A percentile compares a stretch with the other conserved stretches of the same genome.
Conservation (phyloP, 2,888 invertebrate genomes). For the Caenorhabditis sp. region DNA sequence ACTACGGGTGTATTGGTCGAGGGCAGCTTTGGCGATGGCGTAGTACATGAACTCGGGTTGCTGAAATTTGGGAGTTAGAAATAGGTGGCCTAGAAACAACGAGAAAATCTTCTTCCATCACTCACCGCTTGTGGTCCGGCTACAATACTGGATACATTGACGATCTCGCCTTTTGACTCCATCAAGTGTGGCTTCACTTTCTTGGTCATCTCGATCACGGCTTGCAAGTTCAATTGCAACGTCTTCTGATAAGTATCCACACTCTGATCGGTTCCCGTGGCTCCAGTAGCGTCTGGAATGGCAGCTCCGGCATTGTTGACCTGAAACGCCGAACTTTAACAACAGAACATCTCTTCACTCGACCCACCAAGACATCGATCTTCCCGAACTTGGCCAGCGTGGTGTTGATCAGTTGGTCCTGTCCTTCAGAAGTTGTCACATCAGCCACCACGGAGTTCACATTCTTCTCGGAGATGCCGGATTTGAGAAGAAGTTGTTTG, state of each 20-base stretch:
- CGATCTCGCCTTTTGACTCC: slow-evolving; percentile 37
- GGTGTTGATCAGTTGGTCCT: slow-evolving; percentile 20
- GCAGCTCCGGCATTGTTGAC: slow-evolving; percentile 39
- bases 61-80: neutral
- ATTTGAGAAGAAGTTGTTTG: slow-evolving; percentile 9
- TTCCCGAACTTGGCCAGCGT: slow-evolving; percentile 28
- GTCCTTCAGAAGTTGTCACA: neutral
- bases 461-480: neutral
- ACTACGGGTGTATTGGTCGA: slow-evolving; percentile 53
- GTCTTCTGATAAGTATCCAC: slow-evolving; percentile 26
- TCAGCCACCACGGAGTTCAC: slow-evolving; percentile 13
- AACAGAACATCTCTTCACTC: neutral
- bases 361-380: slow-evolving; percentile 30
- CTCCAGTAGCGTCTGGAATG: slow-evolving; percentile 8
- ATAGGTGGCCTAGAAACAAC: too few relatives aligned
- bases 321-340: too few relatives aligned
- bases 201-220: slow-evolving; percentile 37
- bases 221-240: slow-evolving; percentile 15
- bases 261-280: slow-evolving; percentile 11
- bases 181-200: slow-evolving; percentile 25
- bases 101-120: too few relatives aligned
- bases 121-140: slow-evolving; percentile 25
- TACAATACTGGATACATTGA: slow-evolving; percentile 44
- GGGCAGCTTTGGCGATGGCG: slow-evolving; percentile 49
- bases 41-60: slow-evolving; percentile 31